These are phyloP conservation scores for Pelecanus crispus DNA, from an alignment of 2,113 vertebrate species.

Conservation along the genomic window DNA sequence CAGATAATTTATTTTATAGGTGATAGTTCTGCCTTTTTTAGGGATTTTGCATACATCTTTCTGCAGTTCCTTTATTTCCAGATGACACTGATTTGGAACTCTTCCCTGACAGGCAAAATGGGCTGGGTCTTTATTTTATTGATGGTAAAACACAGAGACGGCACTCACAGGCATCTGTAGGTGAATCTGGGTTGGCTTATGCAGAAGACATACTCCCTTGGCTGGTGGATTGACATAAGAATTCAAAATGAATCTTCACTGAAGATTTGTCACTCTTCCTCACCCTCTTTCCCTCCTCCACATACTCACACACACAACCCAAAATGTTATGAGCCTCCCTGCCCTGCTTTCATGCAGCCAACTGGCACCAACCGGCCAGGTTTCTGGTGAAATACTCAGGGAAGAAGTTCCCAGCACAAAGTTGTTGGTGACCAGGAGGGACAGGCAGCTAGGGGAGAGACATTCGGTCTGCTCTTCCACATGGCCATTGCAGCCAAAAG, in stretches of 20 bases:
- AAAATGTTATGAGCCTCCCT: background rate
- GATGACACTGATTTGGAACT: conserved; percentile 22
- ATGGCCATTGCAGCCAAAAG: background rate
- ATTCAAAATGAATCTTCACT: background rate
- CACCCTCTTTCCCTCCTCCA: background rate
- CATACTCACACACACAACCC: background rate
- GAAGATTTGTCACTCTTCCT: background rate
- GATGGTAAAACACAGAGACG: background rate
- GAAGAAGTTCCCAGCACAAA: background rate
- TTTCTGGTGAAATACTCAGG: background rate
- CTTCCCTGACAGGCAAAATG: conserved; percentile 12
- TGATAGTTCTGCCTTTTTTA: background rate
- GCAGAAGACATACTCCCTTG: background rate
- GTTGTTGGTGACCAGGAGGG: background rate
- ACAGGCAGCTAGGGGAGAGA: background rate
- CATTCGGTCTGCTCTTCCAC: background rate
- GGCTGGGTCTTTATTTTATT: background rate
- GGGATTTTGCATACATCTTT: background rate
- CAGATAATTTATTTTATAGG: conserved; percentile 45
- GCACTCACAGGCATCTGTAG: background rate
- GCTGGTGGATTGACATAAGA: background rate
- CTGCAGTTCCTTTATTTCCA: conserved; percentile 14
- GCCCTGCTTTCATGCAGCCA: background rate
- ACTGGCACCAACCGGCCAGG: rapidly evolving
- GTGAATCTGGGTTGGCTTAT: conserved; percentile 13